Base-by-base conservation (phyloP, 23 tunicate species). In the Ciona savignyi region DNA sequence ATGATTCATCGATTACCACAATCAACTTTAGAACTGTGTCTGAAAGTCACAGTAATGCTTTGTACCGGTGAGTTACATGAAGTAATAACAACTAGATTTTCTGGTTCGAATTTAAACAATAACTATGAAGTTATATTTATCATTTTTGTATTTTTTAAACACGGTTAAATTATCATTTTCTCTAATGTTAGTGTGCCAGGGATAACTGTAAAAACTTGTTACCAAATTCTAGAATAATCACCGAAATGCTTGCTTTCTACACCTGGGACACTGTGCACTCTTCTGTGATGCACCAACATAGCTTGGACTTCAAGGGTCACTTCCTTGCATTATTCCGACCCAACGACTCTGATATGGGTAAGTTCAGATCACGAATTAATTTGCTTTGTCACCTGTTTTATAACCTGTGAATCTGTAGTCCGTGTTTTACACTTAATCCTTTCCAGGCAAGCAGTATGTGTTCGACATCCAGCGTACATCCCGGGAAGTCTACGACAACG, bases 201-300 rank as follows among this genome's bases (percentile, higher is more conserved):
- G n/a, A n/a, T n/a, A n/a, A n/a, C n/a, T n/a, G n/a, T n/a, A n/a
- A n/a, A n/a, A n/a, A n/a, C n/a, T n/a, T n/a, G n/a, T n/a, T n/a
- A n/a, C n/a, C n/a, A n/a, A 6, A 42, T 70, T 77, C 11, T 75
- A 85, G 92, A 62, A 81, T 84, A 32, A 79, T 85, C 27, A 85
- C 92, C 2, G 92, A 85, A 63, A 85, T 85, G 92, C 76, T 85
- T 25, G 92, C 92, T 0, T 85, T 85, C 66, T 85, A 81, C 77
- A 78, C 92, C 4, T 85, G 92, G 92, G 92, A 85, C 29, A 85
- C 92, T 9, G 84, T 85, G 19, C 92, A 85, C 51, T 76, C 92
- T 4, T 30, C 81, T 3, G 92, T 85, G 0, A 85, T 74, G 42
- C 80, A 74, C 25, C 92, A 85, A 60, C 83, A 77, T 32, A 73